Base-by-base conservation (phyloP, 2,113 vertebrate genomes). In the Leuciscus idus region DNA sequence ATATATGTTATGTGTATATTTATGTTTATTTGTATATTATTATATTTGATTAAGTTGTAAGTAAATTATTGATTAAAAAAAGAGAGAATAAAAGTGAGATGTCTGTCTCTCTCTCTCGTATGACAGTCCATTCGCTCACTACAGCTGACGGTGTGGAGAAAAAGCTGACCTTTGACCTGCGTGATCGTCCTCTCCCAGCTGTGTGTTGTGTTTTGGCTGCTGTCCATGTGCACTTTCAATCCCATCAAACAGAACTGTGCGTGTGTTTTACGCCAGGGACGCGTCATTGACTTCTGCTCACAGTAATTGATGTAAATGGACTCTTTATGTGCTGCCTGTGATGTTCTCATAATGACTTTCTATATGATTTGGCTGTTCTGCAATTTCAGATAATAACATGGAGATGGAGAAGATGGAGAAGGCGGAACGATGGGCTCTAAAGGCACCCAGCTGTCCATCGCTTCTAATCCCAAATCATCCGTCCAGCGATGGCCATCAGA, bases 221-320 rank as follows among this genome's bases (percentile, higher is more conserved):
- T 73, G 70, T 73, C 70, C 70, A 73, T 73, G 36, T 73, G 36
- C 70, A 43, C 21, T 73, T 73, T 73, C 1, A 73, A 43, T 73
- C 70, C 36, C 70, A 43, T 73, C 70, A 43, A 73, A 43, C 70
- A n/a, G 10, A 73, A 7, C 70, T 17, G 73, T 13, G 73, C 7
- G 43, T 75, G 73, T 75, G 73, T 50, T 68, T 30, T 50, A 50
- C 23, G 13, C 5, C 6, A 75, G 43, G 73, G n/a, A 75, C 0
- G 43, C 12, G 3, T 50, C 73, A 48, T 75, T 75, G 73, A 48
- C 73, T 75, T 75, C 73, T 48, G 73, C 43, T 75, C n/a, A 7
- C 73, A 75, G 73, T 75, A 48, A 75, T 75, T 46, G 39, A 46
- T 48, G 73, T 50, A 50, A 73, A 75, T 75, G 73, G 73, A 75